Percentiles rank a stretch among this genome's conserved stretches.
Evolutionary conservation across 2,888 invertebrate genomes (phyloP).

Genomic region (Polydesmus complanatus): DNA sequence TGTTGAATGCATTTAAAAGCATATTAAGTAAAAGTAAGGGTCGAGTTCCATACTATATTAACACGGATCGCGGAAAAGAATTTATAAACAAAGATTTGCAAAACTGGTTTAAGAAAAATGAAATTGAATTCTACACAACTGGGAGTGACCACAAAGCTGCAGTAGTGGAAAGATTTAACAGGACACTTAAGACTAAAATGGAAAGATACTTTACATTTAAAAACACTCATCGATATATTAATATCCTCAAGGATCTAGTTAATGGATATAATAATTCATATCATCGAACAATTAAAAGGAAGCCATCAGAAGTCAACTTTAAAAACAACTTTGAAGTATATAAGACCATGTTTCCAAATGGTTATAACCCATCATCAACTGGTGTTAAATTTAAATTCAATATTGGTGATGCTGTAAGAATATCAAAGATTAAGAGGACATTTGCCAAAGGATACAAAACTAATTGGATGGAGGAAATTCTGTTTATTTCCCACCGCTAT

Average conservation of each 20-base stretch:
- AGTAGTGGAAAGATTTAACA: background rate
- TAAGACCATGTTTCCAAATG: too few species aligned
- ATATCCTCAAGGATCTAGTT: background rate
- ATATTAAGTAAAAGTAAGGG: background rate
- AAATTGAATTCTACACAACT: background rate
- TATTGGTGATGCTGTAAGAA: too few species aligned
- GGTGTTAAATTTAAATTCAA: too few species aligned
- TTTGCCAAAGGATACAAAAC: too few species aligned
- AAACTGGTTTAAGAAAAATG: background rate
- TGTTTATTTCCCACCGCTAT: too few species aligned
- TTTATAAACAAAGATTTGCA: background rate
- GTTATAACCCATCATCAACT: too few species aligned
- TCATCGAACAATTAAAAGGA: background rate
- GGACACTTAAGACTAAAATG: background rate
- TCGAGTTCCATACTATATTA: background rate
- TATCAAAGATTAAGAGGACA: too few species aligned
- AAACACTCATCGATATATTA: background rate
- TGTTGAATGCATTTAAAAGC: background rate
- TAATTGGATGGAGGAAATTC: too few species aligned
- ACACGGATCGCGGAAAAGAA: background rate
- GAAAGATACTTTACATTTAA: background rate
- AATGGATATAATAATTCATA: background rate
- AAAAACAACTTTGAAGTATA: too few species aligned
- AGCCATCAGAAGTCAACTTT: background rate
- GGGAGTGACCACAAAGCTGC: background rate